Percentiles rank a stretch among this genome's conserved stretches.
These are phyloP conservation scores for Orthosia cruda DNA, from an alignment of 2,888 invertebrate genomes.

Conservation along the genomic window DNA sequence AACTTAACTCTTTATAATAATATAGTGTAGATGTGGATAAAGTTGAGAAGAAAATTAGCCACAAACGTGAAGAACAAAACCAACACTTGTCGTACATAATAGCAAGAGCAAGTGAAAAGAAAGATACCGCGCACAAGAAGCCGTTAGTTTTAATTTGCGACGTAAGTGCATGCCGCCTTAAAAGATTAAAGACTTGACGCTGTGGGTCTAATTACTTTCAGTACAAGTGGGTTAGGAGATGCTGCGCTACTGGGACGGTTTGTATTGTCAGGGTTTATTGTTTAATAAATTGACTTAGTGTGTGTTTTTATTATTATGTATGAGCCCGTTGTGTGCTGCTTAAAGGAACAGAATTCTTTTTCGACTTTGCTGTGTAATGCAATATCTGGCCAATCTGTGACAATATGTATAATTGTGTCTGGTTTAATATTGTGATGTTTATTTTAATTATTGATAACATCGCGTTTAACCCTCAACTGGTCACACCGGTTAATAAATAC, in stretches of 20 bases:
- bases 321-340: too few relatives aligned
- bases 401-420: too few relatives aligned
- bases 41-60: background rate
- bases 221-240: constrained; percentile 33
- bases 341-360: too few relatives aligned
- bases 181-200: constrained; percentile 59
- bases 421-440: too few relatives aligned
- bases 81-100: constrained; percentile 20
- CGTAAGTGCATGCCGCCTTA: constrained; percentile 62
- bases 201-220: constrained; percentile 55
- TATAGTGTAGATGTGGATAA: background rate
- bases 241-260: constrained; percentile 1
- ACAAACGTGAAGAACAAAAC: constrained; percentile 1
- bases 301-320: too few relatives aligned
- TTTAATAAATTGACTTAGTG: too few relatives aligned
- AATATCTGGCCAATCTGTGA: too few relatives aligned
- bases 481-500: too few relatives aligned
- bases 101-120: constrained; percentile 33
- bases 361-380: too few relatives aligned
- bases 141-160: constrained; percentile 64
- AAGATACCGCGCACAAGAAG: constrained; percentile 31
- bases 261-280: background rate
- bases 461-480: too few relatives aligned
- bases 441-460: too few relatives aligned
- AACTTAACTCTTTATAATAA: too few relatives aligned